Conservation (phyloP, 2,888 invertebrate species). For the Megaustenia siamemsis region DNA sequence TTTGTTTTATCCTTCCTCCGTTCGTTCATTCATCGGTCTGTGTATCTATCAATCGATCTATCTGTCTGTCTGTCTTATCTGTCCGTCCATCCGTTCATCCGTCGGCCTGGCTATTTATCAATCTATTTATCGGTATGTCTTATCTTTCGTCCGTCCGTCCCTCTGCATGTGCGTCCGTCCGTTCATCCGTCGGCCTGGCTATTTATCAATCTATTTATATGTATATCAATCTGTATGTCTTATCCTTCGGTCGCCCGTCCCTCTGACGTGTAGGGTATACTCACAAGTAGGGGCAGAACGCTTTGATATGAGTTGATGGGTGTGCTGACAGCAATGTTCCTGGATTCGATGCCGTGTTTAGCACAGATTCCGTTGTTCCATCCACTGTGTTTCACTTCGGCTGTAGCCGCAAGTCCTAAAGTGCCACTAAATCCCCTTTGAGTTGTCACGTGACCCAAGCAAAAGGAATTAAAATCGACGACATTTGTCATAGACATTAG, state of each 20-base stretch:
- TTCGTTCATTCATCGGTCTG: too few relatives aligned
- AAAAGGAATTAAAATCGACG: neutral
- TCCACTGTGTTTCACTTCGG: neutral
- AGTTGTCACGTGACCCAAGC: conserved; percentile 31
- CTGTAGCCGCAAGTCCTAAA: conserved; percentile 4
- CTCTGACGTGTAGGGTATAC: neutral
- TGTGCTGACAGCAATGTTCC: conserved; percentile 21
- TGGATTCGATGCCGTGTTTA: neutral
- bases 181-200: too few relatives aligned
- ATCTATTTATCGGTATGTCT: too few relatives aligned
- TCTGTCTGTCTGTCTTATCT: too few relatives aligned
- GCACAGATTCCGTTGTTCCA: conserved; percentile 41
- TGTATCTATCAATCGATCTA: too few relatives aligned
- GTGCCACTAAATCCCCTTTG: conserved; percentile 6
- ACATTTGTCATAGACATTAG: neutral
- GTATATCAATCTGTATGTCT: neutral
- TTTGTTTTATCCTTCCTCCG: too few relatives aligned
- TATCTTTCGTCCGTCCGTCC: too few relatives aligned
- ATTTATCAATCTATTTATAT: neutral
- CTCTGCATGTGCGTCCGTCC: too few relatives aligned
- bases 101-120: too few relatives aligned
- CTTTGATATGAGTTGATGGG: neutral
- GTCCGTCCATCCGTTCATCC: too few relatives aligned
- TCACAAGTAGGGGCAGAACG: neutral
- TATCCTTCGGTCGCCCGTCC: neutral